These are phyloP conservation scores for Orthonevra nobilis DNA, from an alignment of 2,888 invertebrate genomes.

Conservation along the genomic window DNA sequence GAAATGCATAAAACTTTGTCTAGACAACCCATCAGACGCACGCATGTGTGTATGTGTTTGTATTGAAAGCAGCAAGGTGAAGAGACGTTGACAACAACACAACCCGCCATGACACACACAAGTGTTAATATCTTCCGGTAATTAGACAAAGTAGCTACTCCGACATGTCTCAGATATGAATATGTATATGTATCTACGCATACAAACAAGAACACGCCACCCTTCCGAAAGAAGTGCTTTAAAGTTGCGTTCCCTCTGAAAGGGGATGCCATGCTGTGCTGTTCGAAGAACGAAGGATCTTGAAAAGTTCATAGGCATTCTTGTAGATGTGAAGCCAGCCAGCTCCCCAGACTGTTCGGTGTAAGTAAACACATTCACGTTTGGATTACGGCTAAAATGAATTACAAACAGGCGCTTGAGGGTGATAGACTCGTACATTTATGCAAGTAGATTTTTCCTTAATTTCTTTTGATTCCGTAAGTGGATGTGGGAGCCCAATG, in stretches of 20 bases:
- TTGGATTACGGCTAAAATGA: constrained; percentile 6
- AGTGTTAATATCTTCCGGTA: constrained; percentile 78
- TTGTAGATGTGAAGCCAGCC: background rate
- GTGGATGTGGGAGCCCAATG: too few species aligned
- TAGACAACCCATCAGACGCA: constrained; percentile 3
- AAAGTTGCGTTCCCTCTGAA: constrained; percentile 6
- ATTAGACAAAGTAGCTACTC: constrained; percentile 74
- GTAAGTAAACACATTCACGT: background rate
- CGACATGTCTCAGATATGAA: constrained; percentile 61
- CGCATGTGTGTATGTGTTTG: too few species aligned
- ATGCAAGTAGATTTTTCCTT: background rate
- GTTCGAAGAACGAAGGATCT: constrained; percentile 6
- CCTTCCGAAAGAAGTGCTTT: constrained; percentile 1
- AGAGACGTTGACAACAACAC: background rate
- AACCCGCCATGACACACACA: constrained; percentile 56
- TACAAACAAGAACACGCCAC: too few species aligned
- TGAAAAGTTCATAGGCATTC: constrained; percentile 8
- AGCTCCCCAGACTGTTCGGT: background rate
- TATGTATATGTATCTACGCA: background rate
- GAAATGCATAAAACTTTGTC: constrained; percentile 10
- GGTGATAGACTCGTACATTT: background rate
- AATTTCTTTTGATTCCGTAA: background rate
- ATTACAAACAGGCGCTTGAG: background rate
- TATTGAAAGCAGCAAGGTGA: too few species aligned
- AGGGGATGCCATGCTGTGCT: too few species aligned